phyloP scores from a whole-genome alignment of 2,797 vertebrate species.

The Catostomus latipinnis region DNA sequence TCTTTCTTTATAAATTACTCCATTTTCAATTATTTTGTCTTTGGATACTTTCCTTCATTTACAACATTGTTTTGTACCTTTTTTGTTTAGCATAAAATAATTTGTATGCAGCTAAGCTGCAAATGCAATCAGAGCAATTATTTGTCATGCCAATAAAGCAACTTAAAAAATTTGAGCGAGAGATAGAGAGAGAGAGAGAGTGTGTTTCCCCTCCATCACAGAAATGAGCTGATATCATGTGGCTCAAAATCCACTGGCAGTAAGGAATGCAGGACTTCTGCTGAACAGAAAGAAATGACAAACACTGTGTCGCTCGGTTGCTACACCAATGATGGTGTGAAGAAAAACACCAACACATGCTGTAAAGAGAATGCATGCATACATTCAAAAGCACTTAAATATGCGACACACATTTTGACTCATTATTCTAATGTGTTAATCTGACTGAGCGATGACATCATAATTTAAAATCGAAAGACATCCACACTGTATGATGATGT shows the following conservation, averaged over 20 bases:
- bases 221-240: background rate
- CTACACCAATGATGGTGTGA: background rate
- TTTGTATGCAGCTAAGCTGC: no score
- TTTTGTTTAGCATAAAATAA: no score
- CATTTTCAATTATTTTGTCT: no score
- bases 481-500: background rate
- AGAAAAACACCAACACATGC: background rate
- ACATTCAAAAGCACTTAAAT: background rate
- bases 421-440: background rate
- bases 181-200: background rate
- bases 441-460: slow-evolving; percentile 2
- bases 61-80: no score
- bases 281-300: no score
- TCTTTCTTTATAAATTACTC: no score
- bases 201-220: background rate
- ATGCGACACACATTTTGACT: background rate
- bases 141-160: no score
- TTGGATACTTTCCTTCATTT: no score
- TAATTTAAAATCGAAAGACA: background rate
- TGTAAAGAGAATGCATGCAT: background rate
- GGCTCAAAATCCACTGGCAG: background rate
- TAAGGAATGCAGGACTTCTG: background rate
- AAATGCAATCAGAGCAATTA: no score
- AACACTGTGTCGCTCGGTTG: background rate
- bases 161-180: no score